These are phyloP conservation scores for Agraylea sexmaculata DNA, from an alignment of 1,140 invertebrate genomes.

Conservation along the genomic window DNA sequence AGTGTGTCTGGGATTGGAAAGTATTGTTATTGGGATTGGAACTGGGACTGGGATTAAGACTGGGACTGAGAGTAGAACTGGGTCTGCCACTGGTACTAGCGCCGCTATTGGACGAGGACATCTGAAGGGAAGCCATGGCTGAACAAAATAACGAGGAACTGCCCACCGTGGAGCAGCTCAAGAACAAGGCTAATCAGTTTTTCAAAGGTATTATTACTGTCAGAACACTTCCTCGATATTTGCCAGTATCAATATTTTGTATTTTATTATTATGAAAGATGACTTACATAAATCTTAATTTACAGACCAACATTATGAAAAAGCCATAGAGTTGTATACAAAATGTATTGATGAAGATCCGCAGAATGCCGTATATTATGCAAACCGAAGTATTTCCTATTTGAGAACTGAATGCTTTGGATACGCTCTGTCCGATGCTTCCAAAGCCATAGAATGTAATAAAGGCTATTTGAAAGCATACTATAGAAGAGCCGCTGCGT, in stretches of 20 bases:
- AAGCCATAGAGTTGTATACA: slow-evolving; percentile 82
- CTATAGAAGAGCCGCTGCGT: slow-evolving; percentile 88
- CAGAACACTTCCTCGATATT: not conserved
- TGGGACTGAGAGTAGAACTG: too few species aligned
- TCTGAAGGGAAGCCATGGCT: too few species aligned
- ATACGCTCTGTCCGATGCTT: slow-evolving; percentile 83
- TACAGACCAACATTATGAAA: slow-evolving; percentile 79
- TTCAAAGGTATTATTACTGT: not conserved
- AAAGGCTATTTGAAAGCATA: slow-evolving; percentile 85
- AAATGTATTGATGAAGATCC: slow-evolving; percentile 85
- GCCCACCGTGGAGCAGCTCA: too few species aligned
- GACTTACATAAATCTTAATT: slow-evolving; percentile 22
- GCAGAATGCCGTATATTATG: slow-evolving; percentile 72
- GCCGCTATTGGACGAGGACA: too few species aligned
- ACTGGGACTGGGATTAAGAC: too few species aligned
- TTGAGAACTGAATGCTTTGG: slow-evolving; percentile 88
- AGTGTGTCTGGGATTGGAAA: too few species aligned
- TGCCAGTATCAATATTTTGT: not conserved
- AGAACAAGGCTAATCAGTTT: too few species aligned
- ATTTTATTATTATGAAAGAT: slow-evolving; percentile 7
- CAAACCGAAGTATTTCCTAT: slow-evolving; percentile 92
- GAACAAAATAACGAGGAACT: too few species aligned
- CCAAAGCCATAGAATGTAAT: slow-evolving; percentile 83
- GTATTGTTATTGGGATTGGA: too few species aligned
- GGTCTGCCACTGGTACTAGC: too few species aligned